Conservation (phyloP, 2,797 vertebrate genomes). For the Pipistrellus kuhlii region DNA sequence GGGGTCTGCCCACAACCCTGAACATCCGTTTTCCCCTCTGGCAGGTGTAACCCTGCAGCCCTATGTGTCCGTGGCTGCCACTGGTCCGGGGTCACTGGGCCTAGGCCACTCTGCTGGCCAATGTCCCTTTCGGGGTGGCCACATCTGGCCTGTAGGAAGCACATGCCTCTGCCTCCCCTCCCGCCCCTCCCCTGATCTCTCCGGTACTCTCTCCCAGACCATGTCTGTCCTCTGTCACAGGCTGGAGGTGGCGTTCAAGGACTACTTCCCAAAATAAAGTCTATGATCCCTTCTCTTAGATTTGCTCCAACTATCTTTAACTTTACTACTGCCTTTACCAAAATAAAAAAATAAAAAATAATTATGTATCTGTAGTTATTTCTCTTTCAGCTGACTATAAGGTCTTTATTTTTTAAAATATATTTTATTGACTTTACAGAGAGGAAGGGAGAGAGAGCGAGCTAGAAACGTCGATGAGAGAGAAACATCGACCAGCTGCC, state of each 20-base stretch:
- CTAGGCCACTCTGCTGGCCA: neutral
- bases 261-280: neutral
- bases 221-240: no score
- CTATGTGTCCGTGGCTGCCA: no score
- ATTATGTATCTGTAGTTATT: neutral
- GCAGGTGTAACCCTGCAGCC: neutral
- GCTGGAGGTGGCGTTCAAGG: neutral
- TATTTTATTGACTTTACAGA: no score
- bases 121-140: neutral
- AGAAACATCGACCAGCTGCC: no score
- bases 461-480: no score
- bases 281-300: neutral
- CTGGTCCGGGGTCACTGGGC: neutral
- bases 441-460: no score
- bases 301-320: neutral
- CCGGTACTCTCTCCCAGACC: fast-evolving
- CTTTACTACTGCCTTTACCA: neutral
- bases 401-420: neutral
- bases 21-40: neutral
- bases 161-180: neutral
- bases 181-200: neutral
- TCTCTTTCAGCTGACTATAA: neutral
- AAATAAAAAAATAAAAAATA: neutral
- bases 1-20: neutral
- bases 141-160: neutral